phyloP scores from a whole-genome alignment of 2,888 invertebrate genomes.

The Epinotia nisella region DNA sequence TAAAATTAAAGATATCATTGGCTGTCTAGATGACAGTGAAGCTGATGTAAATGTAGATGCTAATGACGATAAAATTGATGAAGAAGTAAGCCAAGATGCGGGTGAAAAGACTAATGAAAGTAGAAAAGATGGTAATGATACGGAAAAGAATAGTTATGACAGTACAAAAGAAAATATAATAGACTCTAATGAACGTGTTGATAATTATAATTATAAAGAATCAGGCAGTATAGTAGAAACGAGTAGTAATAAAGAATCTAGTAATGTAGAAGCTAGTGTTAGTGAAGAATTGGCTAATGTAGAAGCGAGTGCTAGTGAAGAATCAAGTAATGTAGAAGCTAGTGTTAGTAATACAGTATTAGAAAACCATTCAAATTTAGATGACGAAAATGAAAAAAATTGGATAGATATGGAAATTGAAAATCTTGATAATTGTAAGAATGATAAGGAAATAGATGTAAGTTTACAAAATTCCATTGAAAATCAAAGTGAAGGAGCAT shows the following conservation, averaged over 20 bases:
- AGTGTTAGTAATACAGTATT: constrained; percentile 2
- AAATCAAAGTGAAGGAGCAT: neutral
- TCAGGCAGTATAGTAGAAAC: neutral
- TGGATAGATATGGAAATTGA: constrained; percentile 1
- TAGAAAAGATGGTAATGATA: neutral
- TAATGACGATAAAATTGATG: neutral
- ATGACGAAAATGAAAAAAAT: neutral
- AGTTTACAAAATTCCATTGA: constrained; percentile 15
- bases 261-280: too few species aligned
- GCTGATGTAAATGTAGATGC: constrained; percentile 19
- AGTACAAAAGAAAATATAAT: constrained; percentile 16
- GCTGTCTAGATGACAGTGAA: constrained; percentile 5
- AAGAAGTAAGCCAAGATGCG: neutral
- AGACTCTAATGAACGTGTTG: neutral
- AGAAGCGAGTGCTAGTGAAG: too few species aligned
- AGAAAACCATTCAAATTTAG: neutral
- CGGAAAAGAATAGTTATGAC: neutral
- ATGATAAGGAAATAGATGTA: neutral
- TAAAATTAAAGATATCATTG: constrained; percentile 34
- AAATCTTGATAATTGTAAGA: neutral
- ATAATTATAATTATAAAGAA: neutral
- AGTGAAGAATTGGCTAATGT: too few species aligned
- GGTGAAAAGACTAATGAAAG: neutral
- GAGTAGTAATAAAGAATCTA: neutral
- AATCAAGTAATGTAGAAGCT: neutral